These are phyloP conservation scores for Apodemus agrarius DNA, from an alignment of 2,797 vertebrate genomes.

Conservation along the genomic window DNA sequence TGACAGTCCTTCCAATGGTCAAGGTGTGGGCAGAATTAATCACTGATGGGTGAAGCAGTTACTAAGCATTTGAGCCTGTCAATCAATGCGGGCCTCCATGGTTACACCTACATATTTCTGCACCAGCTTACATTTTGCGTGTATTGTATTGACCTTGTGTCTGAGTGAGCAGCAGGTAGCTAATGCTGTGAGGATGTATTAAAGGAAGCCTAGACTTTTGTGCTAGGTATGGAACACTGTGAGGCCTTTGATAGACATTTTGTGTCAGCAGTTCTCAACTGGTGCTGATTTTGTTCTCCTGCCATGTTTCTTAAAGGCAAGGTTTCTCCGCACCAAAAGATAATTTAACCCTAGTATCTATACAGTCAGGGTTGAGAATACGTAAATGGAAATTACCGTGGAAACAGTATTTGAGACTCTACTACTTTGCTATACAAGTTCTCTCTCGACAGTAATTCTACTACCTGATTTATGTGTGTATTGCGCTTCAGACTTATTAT, in stretches of 20 bases:
- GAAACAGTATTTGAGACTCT: background rate
- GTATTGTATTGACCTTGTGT: background rate
- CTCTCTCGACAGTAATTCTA: background rate
- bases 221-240: slow-evolving; percentile 26
- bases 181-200: slow-evolving; percentile 24
- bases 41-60: background rate
- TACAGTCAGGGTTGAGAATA: background rate
- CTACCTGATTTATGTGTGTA: background rate
- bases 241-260: slow-evolving; percentile 6
- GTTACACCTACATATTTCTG: background rate
- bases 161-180: slow-evolving; percentile 46
- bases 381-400: slow-evolving; percentile 10
- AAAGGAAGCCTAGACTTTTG: slow-evolving; percentile 26
- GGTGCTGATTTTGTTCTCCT: background rate
- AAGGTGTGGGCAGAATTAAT: background rate
- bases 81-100: background rate
- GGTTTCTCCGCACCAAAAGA: background rate
- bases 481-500: background rate
- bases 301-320: background rate
- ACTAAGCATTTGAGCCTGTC: background rate
- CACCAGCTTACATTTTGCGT: slow-evolving; percentile 1
- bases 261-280: slow-evolving; percentile 28
- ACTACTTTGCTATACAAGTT: background rate
- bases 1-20: background rate
- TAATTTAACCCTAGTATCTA: slow-evolving; percentile 7